Conservation (phyloP, 1,140 invertebrate genomes). For the roundworm (Caenorhabditis elegans) region DNA sequence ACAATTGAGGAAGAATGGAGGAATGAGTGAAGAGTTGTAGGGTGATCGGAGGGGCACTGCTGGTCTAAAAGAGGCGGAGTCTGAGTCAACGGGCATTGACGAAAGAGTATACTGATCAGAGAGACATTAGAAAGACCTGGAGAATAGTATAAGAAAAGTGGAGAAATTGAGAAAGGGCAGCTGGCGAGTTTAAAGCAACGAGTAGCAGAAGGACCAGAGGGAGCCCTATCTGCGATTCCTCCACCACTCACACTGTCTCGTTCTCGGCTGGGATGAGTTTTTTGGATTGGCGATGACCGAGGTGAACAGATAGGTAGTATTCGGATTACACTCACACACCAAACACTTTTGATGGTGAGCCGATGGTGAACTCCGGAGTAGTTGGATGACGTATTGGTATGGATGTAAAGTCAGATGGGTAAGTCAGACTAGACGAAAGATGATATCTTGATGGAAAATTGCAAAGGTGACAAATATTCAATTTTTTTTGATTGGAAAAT, state of each 20-base stretch:
- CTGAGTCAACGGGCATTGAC: not conserved
- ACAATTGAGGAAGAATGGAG: not conserved
- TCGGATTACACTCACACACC: not conserved
- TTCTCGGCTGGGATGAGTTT: not conserved
- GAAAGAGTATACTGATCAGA: not conserved
- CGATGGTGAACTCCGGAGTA: too few relatives aligned
- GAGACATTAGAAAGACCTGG: not conserved
- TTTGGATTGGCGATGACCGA: not conserved
- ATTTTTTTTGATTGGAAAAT: too few relatives aligned
- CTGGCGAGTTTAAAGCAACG: conserved; percentile 17
- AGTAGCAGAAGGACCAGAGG: not conserved
- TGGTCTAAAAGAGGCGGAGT: conserved; percentile 19
- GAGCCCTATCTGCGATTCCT: not conserved
- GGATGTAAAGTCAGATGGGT: conserved; percentile 7
- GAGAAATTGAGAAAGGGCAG: conserved; percentile 17
- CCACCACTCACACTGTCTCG: not conserved
- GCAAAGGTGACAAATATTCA: too few relatives aligned
- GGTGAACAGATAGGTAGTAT: not conserved
- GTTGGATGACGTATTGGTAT: too few relatives aligned
- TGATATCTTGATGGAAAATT: too few relatives aligned
- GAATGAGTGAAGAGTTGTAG: not conserved
- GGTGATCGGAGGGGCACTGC: not conserved
- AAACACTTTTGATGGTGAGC: too few relatives aligned
- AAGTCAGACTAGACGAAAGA: too few relatives aligned
- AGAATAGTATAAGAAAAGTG: not conserved